Base-by-base conservation (phyloP, 2,888 invertebrate species). In the Eilema sororculum region DNA sequence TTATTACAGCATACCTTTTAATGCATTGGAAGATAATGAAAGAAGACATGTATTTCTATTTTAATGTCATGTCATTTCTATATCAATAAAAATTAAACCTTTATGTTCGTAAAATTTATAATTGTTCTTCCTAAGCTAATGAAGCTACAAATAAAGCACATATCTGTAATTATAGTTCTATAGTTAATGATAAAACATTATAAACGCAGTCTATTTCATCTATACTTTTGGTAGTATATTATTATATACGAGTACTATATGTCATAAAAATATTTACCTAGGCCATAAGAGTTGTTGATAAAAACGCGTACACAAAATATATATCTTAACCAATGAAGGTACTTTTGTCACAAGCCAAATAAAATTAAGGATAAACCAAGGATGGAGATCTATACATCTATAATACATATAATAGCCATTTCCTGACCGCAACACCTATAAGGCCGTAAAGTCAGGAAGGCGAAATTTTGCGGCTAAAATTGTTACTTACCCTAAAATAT, bases 401-500 rank as follows among this genome's bases (percentile, higher is more conserved):
- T 73, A 56, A 68, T 67, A 64, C 28, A 63, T 73, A 71, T 77
- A 71, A 30, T 65, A 74, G 61, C 65, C 62, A 67, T 78, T 74
- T 79, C 72, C 75, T 76, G 72, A 72, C 67, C 71, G 66, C 68
- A 71, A 67, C 65, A 67, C 69, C 72, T 72, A 58, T 56, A 71
- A 56, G 75, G 76, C 73, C 69, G 75, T 81, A 81, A 83, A 82
- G 74, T 73, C 74, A 71, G 73, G 63, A 67, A 79, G 61, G 63
- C 65, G 71, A 72, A 82, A 75, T 74, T 81, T 79, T 71, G 75
- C 58, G 75, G 67, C 63, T 71, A 46, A 83, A 81, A 76, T 74
- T 78, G 75, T 75, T 79, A 73, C 72, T 73, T 74, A 68, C 71
- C 72, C 73, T 81, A 83, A 81, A 81, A 79, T 81, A 81, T 78